Base-by-base conservation (phyloP, 1,140 invertebrate genomes). In the Ditylenchus dipsaci region DNA sequence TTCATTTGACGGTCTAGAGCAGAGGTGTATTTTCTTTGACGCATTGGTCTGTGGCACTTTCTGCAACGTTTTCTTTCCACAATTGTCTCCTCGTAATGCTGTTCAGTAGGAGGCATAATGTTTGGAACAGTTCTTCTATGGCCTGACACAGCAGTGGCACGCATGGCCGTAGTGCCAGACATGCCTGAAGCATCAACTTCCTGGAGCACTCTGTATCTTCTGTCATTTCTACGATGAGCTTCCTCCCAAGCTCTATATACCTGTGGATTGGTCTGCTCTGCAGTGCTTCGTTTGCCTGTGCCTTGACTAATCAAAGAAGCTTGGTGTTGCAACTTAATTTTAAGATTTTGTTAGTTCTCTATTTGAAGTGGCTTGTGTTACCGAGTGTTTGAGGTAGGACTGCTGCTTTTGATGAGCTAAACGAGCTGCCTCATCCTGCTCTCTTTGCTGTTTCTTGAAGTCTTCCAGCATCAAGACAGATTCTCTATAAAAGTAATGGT, bases 161-260 rank as follows among this genome's bases (percentile, higher is more conserved):
- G 11, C 57, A 30, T 30, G 15, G 57, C 57, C 23, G 57, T 30
- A 11, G 30, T 30, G 11, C 11, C 57, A 59, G 57, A 23, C 23
- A 30, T 23, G 15, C 11, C 57, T 15, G 57, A 21, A 11, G 30
- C 11, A 26, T 59, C 57, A 13, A 30, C 57, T 21, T 59, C 57
- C 23, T 59, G 57, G 17, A 59, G 57, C 21, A 59, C 57, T 21
- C 57, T 21, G 23, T 59, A 59, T 13, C 57, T 11, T 11, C 57
- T 11, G 23, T 59, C 57, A 30, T 59, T 59, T 13, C 57, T 11
- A 11, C 30, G 11, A 30, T 59, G 57, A 11, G 57, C 57, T 30
- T 59, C 57, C 23, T 59, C 57, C 57, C 57, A 59, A 11, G 57
- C 57, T 15, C 57, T 11, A 59, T 13, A 59, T 13, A 59, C 57